Conservation (phyloP, 2,797 vertebrate species). For the Calcarius lapponicus region DNA sequence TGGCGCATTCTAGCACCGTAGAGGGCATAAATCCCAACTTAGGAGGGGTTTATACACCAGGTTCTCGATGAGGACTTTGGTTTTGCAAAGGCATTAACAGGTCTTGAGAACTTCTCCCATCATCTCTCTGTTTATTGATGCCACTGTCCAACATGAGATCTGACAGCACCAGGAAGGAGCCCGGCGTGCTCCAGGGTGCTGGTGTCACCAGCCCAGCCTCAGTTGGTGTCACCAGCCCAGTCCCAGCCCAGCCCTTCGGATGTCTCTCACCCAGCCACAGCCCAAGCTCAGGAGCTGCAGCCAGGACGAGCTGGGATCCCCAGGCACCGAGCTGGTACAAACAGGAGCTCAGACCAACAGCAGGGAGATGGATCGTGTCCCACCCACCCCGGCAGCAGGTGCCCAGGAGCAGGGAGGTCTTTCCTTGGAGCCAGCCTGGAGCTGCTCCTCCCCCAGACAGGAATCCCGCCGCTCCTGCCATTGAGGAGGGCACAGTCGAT, state of each 20-base stretch:
- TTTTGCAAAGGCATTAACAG: not conserved
- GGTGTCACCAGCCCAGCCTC: not conserved
- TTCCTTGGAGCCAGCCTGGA: not conserved
- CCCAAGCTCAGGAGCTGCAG: not conserved
- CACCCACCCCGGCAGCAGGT: not conserved
- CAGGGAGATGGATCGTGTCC: not conserved
- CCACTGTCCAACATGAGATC: not conserved
- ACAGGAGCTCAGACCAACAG: not conserved
- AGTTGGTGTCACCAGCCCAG: not conserved
- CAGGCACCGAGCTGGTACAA: fast-evolving
- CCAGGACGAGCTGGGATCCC: not conserved
- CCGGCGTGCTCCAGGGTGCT: fast-evolving
- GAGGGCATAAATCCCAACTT: not conserved
- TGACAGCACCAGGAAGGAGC: not conserved
- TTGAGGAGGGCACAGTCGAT: fast-evolving
- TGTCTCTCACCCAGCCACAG: not conserved
- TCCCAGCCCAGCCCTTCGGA: not conserved
- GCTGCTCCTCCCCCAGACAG: not conserved
- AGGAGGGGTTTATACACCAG: fast-evolving
- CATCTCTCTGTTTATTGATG: not conserved
- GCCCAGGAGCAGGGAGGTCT: not conserved
- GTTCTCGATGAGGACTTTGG: not conserved
- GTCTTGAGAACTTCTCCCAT: not conserved
- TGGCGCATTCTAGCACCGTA: fast-evolving
- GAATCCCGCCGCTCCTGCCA: fast-evolving